These are phyloP conservation scores for Campoplex nolae DNA, from an alignment of 2,888 invertebrate species.

Conservation along the genomic window DNA sequence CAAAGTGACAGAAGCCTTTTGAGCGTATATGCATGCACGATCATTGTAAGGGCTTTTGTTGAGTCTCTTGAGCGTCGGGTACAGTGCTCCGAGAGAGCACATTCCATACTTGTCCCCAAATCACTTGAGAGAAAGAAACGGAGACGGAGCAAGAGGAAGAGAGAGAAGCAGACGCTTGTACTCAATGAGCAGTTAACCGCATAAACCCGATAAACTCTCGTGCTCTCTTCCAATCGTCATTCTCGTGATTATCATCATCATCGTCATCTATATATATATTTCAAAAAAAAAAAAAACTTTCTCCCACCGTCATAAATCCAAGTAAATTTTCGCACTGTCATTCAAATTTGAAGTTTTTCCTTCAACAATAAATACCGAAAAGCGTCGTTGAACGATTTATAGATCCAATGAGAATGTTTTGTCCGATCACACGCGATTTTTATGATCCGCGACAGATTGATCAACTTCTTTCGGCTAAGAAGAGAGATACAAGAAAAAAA, in stretches of 20 bases:
- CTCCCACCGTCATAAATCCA: conserved; percentile 38
- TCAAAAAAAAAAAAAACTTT: conserved; percentile 29
- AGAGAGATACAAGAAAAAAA: not conserved
- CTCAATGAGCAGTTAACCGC: conserved; percentile 52
- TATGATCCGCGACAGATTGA: not conserved
- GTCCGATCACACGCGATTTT: conserved; percentile 48
- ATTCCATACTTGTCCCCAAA: conserved; percentile 68
- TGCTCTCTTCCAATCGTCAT: conserved; percentile 37
- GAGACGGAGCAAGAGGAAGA: conserved; percentile 49
- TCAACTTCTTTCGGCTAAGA: not conserved
- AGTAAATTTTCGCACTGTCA: not conserved
- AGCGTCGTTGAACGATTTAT: conserved; percentile 46
- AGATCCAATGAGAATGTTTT: conserved; percentile 51
- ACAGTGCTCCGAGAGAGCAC: conserved; percentile 62
- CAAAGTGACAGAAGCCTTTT: conserved; percentile 39
- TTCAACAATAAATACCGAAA: conserved; percentile 11
- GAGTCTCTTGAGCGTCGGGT: conserved; percentile 36
- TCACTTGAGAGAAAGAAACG: conserved; percentile 67
- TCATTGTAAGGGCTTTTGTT: conserved; percentile 60
- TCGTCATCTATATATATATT: not conserved
- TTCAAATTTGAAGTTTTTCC: not conserved
- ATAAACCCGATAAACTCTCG: conserved; percentile 54
- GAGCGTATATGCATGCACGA: conserved; percentile 48
- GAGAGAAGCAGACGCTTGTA: conserved; percentile 53
- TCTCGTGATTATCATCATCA: conserved; percentile 34